Conservation (phyloP, 2,888 invertebrate genomes). For the Chrysotoxum bicinctum region DNA sequence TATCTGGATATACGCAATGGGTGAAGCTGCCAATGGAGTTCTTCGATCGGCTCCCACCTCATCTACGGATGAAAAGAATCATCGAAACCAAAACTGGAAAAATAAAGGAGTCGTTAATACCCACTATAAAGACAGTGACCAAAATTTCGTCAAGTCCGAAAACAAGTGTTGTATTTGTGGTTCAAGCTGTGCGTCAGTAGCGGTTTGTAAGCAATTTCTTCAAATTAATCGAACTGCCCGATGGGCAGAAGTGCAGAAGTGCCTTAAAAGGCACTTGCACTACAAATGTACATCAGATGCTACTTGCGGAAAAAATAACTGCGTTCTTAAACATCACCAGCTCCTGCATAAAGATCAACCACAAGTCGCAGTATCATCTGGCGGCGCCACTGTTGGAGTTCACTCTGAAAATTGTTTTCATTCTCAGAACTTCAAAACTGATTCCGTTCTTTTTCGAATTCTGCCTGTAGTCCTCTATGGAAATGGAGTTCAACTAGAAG, state of each 20-base stretch:
- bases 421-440: neutral
- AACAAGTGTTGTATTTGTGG: too few species aligned
- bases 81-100: neutral
- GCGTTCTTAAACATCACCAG: too few species aligned
- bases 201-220: too few species aligned
- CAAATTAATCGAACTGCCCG: too few species aligned
- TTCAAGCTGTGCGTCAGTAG: too few species aligned
- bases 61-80: neutral
- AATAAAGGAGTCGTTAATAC: neutral
- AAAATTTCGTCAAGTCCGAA: too few species aligned
- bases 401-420: neutral
- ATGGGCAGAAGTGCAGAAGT: too few species aligned
- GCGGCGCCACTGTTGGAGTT: neutral
- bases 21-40: neutral
- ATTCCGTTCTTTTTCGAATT: neutral
- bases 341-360: too few species aligned
- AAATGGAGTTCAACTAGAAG: neutral
- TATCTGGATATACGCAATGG: slow-evolving; percentile 24
- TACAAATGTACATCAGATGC: too few species aligned
- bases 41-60: neutral
- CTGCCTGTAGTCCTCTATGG: neutral
- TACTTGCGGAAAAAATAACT: too few species aligned
- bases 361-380: neutral
- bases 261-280: too few species aligned
- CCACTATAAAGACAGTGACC: neutral